Evolutionary conservation across 1,140 invertebrate species (phyloP).

Genomic region (Aporrectodea caliginosa): DNA sequence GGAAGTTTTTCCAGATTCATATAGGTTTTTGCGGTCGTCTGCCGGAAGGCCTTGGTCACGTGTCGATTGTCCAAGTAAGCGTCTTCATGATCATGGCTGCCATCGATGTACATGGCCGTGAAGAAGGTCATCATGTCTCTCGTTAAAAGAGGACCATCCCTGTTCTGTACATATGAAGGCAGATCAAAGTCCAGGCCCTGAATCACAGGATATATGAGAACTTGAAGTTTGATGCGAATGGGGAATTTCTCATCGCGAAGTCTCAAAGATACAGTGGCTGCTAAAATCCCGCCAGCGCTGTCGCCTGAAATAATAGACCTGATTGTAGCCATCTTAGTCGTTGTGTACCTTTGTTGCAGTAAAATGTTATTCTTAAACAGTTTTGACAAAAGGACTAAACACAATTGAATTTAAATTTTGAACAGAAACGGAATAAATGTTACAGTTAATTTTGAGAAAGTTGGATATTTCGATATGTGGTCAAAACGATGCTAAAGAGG

Average conservation of each 20-base stretch:
- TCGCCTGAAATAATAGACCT: no score
- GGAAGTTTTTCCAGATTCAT: background rate
- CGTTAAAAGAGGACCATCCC: constrained; percentile 19
- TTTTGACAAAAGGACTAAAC: no score
- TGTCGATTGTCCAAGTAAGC: background rate
- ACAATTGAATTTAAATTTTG: no score
- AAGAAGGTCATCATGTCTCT: constrained; percentile 18
- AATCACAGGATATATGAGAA: constrained; percentile 24
- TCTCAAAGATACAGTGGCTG: constrained; percentile 22
- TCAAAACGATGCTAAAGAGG: no score
- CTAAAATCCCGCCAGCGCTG: constrained; percentile 29
- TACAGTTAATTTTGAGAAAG: no score
- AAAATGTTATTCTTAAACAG: no score
- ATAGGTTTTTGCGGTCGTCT: background rate
- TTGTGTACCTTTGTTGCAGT: no score
- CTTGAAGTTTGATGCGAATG: constrained; percentile 11
- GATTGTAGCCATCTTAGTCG: no score
- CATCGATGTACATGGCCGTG: constrained; percentile 28
- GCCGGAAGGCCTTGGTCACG: background rate
- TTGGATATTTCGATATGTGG: no score
- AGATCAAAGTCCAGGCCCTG: constrained; percentile 35
- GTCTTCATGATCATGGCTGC: background rate
- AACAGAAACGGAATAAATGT: no score
- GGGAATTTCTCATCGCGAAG: constrained; percentile 18
- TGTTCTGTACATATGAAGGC: constrained; percentile 42